These are phyloP conservation scores for Epiblema foenella DNA, from an alignment of 2,888 invertebrate species.

Conservation along the genomic window DNA sequence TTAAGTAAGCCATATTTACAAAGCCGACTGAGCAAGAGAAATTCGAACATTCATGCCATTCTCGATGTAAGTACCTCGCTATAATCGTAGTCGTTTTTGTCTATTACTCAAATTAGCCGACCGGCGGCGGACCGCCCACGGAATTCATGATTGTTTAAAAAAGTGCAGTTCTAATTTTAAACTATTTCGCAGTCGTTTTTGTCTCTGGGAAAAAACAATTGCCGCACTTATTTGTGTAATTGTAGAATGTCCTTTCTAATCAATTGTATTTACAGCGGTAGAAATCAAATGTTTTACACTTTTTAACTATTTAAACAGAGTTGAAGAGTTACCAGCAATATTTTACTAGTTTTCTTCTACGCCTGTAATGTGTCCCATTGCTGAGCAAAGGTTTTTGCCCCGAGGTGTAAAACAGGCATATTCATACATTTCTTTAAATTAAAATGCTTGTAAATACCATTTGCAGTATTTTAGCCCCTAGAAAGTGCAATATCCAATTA, in stretches of 20 bases:
- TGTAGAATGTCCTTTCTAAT: constrained; percentile 16
- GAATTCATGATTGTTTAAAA: constrained; percentile 46
- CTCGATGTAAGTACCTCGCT: constrained; percentile 2
- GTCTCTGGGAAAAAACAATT: constrained; percentile 35
- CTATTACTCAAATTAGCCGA: constrained; percentile 47
- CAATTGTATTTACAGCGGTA: constrained; percentile 1
- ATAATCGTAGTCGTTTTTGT: constrained; percentile 43
- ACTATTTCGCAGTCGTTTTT: constrained; percentile 48
- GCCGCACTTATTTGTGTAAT: constrained; percentile 23
- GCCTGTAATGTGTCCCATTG: too few relatives aligned
- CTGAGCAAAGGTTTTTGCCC: too few relatives aligned
- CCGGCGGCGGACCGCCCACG: constrained; percentile 45
- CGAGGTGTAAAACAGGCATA: too few relatives aligned
- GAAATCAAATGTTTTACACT: neutral
- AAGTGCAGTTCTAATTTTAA: constrained; percentile 49
- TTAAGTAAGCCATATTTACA: too few relatives aligned
- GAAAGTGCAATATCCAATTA: neutral
- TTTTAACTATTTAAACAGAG: too few relatives aligned
- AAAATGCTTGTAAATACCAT: neutral
- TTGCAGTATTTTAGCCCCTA: neutral
- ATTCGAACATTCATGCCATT: neutral
- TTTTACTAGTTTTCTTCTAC: too few relatives aligned
- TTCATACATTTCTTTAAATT: neutral
- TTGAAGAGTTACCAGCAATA: too few relatives aligned
- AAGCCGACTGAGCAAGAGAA: too few relatives aligned